A percentile compares a stretch with the other conserved stretches of the same genome.
These are phyloP conservation scores for Toxostoma redivivum DNA, from an alignment of 2,113 vertebrate species.

Conservation along the genomic window DNA sequence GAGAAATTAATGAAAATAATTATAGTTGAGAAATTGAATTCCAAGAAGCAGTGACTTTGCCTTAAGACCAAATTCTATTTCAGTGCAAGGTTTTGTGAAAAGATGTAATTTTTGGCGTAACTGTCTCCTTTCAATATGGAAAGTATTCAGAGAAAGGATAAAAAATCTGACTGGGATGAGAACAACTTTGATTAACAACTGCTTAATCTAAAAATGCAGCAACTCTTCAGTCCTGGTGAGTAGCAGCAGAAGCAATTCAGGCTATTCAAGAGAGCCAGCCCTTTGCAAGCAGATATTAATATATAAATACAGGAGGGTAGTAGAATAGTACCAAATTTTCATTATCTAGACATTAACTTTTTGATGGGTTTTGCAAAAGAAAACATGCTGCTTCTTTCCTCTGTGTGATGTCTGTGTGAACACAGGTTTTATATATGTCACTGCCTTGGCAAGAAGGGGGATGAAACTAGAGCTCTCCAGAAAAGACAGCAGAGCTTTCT, in stretches of 20 bases:
- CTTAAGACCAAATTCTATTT: neutral
- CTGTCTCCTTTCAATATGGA: neutral
- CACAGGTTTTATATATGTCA: neutral
- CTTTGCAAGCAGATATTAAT: neutral
- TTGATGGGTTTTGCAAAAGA: neutral
- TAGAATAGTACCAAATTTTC: neutral
- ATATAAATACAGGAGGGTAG: neutral
- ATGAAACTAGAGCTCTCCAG: neutral
- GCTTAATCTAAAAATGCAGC: neutral
- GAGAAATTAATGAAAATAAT: constrained; percentile 29
- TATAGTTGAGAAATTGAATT: neutral
- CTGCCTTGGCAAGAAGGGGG: neutral
- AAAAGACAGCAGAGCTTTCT: neutral
- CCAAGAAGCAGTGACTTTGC: neutral
- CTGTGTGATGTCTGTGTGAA: neutral
- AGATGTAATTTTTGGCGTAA: neutral
- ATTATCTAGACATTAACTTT: neutral
- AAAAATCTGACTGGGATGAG: neutral
- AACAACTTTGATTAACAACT: neutral
- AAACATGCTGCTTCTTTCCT: neutral
- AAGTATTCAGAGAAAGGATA: neutral
- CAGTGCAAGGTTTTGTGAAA: neutral
- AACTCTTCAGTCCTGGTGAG: neutral
- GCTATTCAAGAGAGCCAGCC: neutral
- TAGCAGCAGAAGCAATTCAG: neutral